Conservation (phyloP, 2,888 invertebrate species). For the Oscheius sp. region DNA sequence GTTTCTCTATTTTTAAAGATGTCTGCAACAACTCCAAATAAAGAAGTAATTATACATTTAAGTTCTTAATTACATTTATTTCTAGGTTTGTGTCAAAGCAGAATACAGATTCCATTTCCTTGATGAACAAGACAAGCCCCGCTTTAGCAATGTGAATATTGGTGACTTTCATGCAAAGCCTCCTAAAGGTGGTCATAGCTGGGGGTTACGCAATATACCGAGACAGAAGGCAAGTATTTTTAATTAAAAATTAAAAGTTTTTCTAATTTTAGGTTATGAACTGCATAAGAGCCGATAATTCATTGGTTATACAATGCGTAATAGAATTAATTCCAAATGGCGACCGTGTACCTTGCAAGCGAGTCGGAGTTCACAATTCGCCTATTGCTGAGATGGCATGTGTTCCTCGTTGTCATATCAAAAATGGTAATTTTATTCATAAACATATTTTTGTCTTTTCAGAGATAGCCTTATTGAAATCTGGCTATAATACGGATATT, state of each 20-base stretch:
- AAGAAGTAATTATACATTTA: constrained; percentile 52
- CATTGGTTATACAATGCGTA: constrained; percentile 68
- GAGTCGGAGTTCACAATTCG: constrained; percentile 28
- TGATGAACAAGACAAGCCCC: constrained; percentile 64
- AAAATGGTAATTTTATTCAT: constrained; percentile 9
- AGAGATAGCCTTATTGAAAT: constrained; percentile 54
- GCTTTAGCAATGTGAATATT: constrained; percentile 69
- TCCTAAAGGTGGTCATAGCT: constrained; percentile 69
- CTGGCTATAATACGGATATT: constrained; percentile 61
- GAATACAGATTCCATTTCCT: constrained; percentile 70
- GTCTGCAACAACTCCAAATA: constrained; percentile 64
- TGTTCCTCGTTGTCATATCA: constrained; percentile 16
- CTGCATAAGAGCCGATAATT: constrained; percentile 64
- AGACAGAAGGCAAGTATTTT: constrained; percentile 52
- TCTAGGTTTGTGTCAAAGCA: constrained; percentile 68
- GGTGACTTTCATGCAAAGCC: constrained; percentile 71
- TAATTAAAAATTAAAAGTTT: neutral
- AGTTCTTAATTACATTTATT: constrained; percentile 1
- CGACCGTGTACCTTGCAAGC: constrained; percentile 49
- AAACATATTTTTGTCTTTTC: constrained; percentile 6
- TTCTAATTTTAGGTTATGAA: constrained; percentile 53
- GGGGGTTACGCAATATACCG: constrained; percentile 70
- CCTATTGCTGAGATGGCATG: constrained; percentile 32
- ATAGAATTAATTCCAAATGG: constrained; percentile 69
- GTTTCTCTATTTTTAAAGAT: constrained; percentile 70